Conservation (phyloP, 2,797 vertebrate species). For the Argya squamiceps region DNA sequence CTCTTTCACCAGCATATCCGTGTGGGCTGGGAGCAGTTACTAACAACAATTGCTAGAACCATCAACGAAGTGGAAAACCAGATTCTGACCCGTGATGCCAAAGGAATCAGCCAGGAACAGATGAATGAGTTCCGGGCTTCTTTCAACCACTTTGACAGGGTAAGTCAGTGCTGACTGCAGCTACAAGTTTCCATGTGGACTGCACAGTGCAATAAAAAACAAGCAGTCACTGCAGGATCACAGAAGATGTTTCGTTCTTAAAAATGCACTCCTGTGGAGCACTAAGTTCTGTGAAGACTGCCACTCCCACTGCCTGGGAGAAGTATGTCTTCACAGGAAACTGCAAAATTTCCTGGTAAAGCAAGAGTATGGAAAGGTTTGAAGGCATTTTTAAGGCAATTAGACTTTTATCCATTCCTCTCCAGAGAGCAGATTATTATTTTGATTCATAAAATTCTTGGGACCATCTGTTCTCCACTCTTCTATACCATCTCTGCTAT, state of each 20-base stretch:
- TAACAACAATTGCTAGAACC: conserved; percentile 96
- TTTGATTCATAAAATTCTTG: background rate
- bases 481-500: background rate
- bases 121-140: conserved; percentile 97
- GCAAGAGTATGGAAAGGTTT: background rate
- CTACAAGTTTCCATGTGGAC: background rate
- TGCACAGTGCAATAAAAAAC: background rate
- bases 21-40: conserved; percentile 97
- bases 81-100: conserved; percentile 95
- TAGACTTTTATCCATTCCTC: background rate
- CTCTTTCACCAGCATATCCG: conserved; percentile 87
- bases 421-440: background rate
- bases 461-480: background rate
- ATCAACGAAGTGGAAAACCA: conserved; percentile 98
- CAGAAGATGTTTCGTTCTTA: background rate
- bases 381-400: background rate
- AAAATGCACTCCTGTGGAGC: background rate
- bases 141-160: conserved; percentile 99
- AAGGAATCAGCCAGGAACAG: conserved; percentile 97
- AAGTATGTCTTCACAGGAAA: background rate
- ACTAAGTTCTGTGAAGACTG: background rate
- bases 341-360: background rate
- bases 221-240: background rate
- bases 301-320: too few relatives aligned
- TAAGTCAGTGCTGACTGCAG: conserved; percentile 60